Base-by-base conservation (phyloP, 37 sponge, comb jelly and placozoan genomes). In the Eunapius fragilis region DNA sequence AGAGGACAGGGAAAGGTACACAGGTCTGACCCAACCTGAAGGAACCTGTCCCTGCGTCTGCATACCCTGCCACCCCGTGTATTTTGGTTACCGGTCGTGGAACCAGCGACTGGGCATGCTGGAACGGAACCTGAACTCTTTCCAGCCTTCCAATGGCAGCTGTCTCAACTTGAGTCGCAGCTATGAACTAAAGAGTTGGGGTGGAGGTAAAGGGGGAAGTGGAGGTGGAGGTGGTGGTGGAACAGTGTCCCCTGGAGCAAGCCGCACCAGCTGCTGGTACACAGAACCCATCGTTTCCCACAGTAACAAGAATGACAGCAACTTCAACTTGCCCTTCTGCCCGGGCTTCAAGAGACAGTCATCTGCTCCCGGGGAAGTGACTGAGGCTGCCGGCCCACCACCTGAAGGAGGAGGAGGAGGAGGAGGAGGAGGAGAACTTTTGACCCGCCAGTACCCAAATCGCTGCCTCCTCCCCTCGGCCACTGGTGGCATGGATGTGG, bases 1-100 rank as follows among this genome's bases (percentile, higher is more conserved):
- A 13, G 86, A 85, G 35, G 90, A 90, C 13, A 50, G 58, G 31
- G 14, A 3, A 11, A 71, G 13, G 11, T 90, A 90, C 76, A 82
- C 77, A 0, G 86, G 86, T 11, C 35, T 48, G 11, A 25, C 74
- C 26, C 73, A 58, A 17, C 14, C 22, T 1, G 58, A 58, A 10
- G 22, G 58, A 2, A 58, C 14, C 58, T 58, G 58, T 19, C 58
- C 58, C 22, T 58, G 58, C 58, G 17, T 58, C 22, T 58, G 58
- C 58, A 58, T 17, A 1, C 58, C 58, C 58, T 58, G 58, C 58
- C 58, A 58, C 58, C 58, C 58, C 14, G 19, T 58, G 17, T 58
- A 58, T 11, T 17, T 11, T 17, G 58, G 58, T 19, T 6, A 58
- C 76, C 26, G 80, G 80, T 76, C 72, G 0, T 81, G 82, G 82